Conservation (phyloP, 2,888 invertebrate genomes). For the Athrips mouffetella region DNA sequence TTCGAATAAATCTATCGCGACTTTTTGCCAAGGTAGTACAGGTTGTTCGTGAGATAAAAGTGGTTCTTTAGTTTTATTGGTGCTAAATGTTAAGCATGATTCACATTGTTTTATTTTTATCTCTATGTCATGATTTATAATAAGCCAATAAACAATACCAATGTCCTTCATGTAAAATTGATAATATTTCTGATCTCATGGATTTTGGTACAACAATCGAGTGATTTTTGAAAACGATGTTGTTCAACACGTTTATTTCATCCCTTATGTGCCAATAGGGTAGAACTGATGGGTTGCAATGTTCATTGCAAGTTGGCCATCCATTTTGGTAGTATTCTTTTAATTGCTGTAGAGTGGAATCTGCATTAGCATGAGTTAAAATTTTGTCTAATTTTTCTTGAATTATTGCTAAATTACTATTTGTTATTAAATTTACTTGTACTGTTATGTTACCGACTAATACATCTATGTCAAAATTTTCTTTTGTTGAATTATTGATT, state of each 20-base stretch:
- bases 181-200: conserved; percentile 19
- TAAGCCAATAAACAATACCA: conserved; percentile 21
- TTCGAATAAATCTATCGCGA: too few relatives aligned
- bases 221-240: conserved; percentile 18
- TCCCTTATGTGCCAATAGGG: conserved; percentile 20
- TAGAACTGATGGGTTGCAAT: conserved; percentile 12
- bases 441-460: conserved; percentile 4
- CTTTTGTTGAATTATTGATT: too few relatives aligned
- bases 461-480: background rate
- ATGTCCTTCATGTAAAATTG: conserved; percentile 21
- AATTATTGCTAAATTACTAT: conserved; percentile 15
- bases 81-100: background rate
- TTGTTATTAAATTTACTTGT: conserved; percentile 16
- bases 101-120: background rate
- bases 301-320: conserved; percentile 16
- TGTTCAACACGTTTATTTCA: conserved; percentile 17
- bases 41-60: too few relatives aligned
- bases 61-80: conserved; percentile 4
- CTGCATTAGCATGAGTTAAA: background rate
- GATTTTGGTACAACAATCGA: conserved; percentile 18
- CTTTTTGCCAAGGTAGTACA: too few relatives aligned
- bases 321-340: conserved; percentile 15
- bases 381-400: conserved; percentile 17
- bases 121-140: conserved; percentile 21
- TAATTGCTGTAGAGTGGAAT: conserved; percentile 9